Percentiles rank a stretch among this genome's conserved stretches.
Conservation (phyloP, 2,113 vertebrate species). For the Riparia riparia region DNA sequence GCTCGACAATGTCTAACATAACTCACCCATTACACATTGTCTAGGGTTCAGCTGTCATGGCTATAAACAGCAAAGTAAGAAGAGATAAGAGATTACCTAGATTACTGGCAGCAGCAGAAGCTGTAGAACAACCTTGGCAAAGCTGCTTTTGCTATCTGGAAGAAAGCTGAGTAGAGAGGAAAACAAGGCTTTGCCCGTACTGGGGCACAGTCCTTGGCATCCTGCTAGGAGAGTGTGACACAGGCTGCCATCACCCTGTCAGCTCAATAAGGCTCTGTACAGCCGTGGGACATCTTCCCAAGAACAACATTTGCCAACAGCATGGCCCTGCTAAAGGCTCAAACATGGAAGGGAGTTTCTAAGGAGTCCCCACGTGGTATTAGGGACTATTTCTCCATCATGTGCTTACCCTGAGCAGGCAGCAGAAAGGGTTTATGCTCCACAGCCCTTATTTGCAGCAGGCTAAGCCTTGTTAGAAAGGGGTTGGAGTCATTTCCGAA, state of each 20-base stretch:
- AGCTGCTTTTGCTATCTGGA: conserved; percentile 33
- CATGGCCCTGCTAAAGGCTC: not conserved
- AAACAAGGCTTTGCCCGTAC: not conserved
- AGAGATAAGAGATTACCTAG: conserved; percentile 41
- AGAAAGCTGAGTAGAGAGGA: conserved; percentile 18
- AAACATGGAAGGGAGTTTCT: not conserved
- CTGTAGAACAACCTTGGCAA: conserved; percentile 48
- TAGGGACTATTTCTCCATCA: not conserved
- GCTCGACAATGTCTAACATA: not conserved
- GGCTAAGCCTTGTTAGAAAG: accelerated
- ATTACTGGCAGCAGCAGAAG: conserved; percentile 35
- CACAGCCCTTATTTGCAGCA: not conserved
- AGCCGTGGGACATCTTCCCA: not conserved
- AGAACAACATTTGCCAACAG: accelerated
- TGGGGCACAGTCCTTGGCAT: not conserved
- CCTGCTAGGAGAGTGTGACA: not conserved
- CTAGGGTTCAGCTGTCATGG: conserved; percentile 3
- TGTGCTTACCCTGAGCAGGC: not conserved
- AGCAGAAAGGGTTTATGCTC: not conserved
- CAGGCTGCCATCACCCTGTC: not conserved
- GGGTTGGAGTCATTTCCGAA: accelerated
- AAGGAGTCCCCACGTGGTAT: not conserved
- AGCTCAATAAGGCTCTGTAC: not conserved
- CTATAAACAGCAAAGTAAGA: conserved; percentile 35
- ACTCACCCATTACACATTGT: conserved; percentile 60